Conservation (phyloP, 1,140 invertebrate genomes). For the Callitettix versicolor region DNA sequence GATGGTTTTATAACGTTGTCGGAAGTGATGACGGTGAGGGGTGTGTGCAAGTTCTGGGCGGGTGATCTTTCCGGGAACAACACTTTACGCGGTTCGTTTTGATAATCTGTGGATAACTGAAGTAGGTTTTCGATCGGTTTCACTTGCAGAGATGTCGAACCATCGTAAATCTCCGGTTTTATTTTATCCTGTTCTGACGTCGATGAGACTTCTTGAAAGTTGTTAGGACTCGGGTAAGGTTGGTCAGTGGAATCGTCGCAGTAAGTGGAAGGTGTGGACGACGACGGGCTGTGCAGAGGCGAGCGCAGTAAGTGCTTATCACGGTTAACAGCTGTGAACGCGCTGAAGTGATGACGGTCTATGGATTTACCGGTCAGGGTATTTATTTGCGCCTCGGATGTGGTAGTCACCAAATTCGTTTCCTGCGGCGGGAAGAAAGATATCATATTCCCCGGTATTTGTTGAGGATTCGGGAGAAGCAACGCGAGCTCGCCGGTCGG, state of each 20-base stretch:
- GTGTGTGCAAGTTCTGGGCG: neutral
- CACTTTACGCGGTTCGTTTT: neutral
- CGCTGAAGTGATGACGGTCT: conserved; percentile 15
- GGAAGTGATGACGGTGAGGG: conserved; percentile 15
- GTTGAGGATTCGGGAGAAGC: conserved; percentile 47
- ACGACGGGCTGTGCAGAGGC: conserved; percentile 4
- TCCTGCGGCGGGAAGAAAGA: conserved; percentile 4
- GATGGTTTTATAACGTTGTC: neutral
- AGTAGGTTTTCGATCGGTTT: neutral
- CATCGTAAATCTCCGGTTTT: neutral
- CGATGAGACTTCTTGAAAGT: conserved; percentile 20
- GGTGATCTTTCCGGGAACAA: neutral
- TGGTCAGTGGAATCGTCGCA: neutral
- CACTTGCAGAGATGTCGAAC: neutral
- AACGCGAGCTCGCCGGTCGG: conserved; percentile 67
- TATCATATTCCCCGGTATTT: neutral
- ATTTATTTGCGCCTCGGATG: neutral
- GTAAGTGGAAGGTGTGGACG: conserved; percentile 8
- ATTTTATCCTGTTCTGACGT: conserved; percentile 10
- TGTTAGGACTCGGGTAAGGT: conserved; percentile 3
- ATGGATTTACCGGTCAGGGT: neutral
- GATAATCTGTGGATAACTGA: neutral
- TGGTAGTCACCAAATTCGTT: conserved; percentile 3
- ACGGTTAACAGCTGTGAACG: conserved; percentile 20
- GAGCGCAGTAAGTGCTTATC: neutral